phyloP scores from a whole-genome alignment of 1,140 invertebrate species.

The Drosophila parabipectinata region DNA sequence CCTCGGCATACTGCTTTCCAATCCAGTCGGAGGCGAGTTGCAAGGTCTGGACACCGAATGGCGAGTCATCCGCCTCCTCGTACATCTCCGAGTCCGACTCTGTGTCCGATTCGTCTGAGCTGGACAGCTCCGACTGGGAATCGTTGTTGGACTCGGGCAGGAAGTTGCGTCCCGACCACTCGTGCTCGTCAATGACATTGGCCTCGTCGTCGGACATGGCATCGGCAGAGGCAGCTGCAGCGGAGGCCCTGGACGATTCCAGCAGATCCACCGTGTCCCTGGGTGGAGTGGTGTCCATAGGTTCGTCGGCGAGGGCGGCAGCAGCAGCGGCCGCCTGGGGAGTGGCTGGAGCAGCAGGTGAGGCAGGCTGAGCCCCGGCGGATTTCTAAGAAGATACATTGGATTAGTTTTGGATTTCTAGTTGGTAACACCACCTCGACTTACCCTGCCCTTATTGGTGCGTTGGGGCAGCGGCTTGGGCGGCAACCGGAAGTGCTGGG shows the following conservation, averaged over 20 bases:
- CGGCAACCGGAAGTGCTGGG: constrained; percentile 90
- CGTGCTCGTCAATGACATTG: constrained; percentile 93
- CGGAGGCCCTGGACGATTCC: constrained; percentile 84
- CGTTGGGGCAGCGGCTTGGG: constrained; percentile 82
- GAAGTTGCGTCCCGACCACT: constrained; percentile 96
- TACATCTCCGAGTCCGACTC: constrained; percentile 81
- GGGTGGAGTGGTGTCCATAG: constrained; percentile 56
- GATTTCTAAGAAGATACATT: constrained; percentile 34
- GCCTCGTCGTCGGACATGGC: constrained; percentile 89
- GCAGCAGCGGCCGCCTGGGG: background rate
- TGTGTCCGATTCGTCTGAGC: constrained; percentile 72
- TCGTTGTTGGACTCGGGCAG: constrained; percentile 92
- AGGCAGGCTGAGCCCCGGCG: constrained; percentile 37
- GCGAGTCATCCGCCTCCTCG: constrained; percentile 84
- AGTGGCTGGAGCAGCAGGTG: constrained; percentile 13
- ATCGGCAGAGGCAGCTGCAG: constrained; percentile 78
- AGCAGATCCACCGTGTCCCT: constrained; percentile 86
- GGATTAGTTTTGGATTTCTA: background rate
- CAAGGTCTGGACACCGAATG: constrained; percentile 81
- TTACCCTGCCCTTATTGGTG: constrained; percentile 63
- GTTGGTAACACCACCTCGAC: background rate
- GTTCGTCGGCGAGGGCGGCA: constrained; percentile 9
- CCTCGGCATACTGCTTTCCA: constrained; percentile 83
- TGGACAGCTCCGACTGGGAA: constrained; percentile 86
- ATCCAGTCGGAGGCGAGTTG: constrained; percentile 83